phyloP scores from a whole-genome alignment of 1,140 invertebrate genomes.

The Bradynema listronoti region DNA sequence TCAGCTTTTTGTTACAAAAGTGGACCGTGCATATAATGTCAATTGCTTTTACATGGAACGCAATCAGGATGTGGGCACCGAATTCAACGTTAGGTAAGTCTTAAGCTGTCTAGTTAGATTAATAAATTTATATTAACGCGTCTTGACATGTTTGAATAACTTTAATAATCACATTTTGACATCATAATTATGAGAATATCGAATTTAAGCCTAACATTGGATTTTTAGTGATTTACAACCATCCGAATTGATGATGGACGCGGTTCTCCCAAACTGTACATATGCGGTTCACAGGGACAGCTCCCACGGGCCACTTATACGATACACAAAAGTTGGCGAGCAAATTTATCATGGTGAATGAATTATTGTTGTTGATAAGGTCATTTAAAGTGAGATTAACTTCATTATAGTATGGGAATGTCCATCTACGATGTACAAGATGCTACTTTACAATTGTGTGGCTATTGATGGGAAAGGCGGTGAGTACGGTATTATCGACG shows the following conservation, averaged over 20 bases:
- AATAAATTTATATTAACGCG: too few relatives aligned
- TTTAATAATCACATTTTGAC: too few relatives aligned
- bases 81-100: slow-evolving; percentile 44
- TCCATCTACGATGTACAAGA: slow-evolving; percentile 44
- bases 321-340: slow-evolving; percentile 52
- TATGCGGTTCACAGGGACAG: slow-evolving; percentile 55
- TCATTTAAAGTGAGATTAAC: too few relatives aligned
- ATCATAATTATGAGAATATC: too few relatives aligned
- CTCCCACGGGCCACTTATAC: slow-evolving; percentile 50
- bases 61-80: slow-evolving; percentile 43
- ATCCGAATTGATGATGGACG: slow-evolving; percentile 23
- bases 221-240: slow-evolving; percentile 50
- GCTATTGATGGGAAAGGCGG: slow-evolving; percentile 50
- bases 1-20: slow-evolving; percentile 50
- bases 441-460: slow-evolving; percentile 49
- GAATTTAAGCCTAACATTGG: too few relatives aligned
- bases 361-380: too few relatives aligned
- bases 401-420: slow-evolving; percentile 41
- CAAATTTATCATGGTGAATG: slow-evolving; percentile 49
- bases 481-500: slow-evolving; percentile 45
- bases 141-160: too few relatives aligned
- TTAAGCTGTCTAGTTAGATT: slow-evolving; percentile 35
- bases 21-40: slow-evolving; percentile 55
- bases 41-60: slow-evolving; percentile 53
- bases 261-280: slow-evolving; percentile 38